Evolutionary conservation across 2,797 vertebrate genomes (phyloP).

Genomic region (Echeneis naucrates): DNA sequence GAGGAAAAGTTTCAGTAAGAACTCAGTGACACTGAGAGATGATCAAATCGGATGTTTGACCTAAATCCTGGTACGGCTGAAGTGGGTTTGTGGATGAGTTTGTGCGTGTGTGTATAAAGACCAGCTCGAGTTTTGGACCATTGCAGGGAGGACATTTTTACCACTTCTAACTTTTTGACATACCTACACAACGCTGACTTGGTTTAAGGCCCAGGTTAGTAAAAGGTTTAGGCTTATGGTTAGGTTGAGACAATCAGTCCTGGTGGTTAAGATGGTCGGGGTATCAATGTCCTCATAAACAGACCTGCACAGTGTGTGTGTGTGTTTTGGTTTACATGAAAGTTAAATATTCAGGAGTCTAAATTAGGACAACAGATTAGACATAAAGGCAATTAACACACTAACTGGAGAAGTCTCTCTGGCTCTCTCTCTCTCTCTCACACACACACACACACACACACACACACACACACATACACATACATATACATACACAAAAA

Average conservation of each 20-base stretch:
- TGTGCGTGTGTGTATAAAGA: not conserved
- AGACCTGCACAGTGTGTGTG: not conserved
- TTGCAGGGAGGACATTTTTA: too few relatives aligned
- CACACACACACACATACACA: not conserved
- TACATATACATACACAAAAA: not conserved
- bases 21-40: not conserved
- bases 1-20: constrained; percentile 18
- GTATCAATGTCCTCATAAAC: too few relatives aligned
- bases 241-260: too few relatives aligned
- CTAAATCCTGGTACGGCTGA: not conserved
- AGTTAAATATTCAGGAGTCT: constrained; percentile 23
- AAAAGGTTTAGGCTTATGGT: too few relatives aligned
- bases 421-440: not conserved
- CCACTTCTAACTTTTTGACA: too few relatives aligned
- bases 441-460: accelerated
- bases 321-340: not conserved
- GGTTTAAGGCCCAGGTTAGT: too few relatives aligned
- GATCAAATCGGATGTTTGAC: constrained; percentile 8
- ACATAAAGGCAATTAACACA: constrained; percentile 2
- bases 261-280: too few relatives aligned
- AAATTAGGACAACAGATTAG: constrained; percentile 11
- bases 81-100: not conserved
- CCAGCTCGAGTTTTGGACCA: too few relatives aligned
- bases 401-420: too few relatives aligned
- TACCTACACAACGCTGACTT: too few relatives aligned